phyloP scores from a whole-genome alignment of 2,113 vertebrate species.

The Thermophis baileyi region DNA sequence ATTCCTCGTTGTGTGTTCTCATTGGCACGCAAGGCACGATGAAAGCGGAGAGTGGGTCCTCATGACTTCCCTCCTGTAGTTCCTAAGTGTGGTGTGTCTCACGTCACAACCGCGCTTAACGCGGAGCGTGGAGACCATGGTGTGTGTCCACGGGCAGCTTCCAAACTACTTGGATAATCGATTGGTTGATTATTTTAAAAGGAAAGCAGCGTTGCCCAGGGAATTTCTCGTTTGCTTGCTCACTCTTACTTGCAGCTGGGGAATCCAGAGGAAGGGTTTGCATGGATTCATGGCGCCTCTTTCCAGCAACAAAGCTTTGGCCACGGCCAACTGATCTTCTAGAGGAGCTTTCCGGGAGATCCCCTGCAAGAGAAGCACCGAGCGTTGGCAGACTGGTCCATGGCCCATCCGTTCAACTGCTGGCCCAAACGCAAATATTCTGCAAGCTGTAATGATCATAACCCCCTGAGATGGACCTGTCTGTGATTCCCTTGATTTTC shows the following conservation, averaged over 20 bases:
- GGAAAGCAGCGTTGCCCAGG: neutral
- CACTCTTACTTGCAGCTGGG: neutral
- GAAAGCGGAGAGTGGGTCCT: neutral
- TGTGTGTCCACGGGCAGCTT: neutral
- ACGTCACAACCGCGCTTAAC: neutral
- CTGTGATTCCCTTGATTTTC: neutral
- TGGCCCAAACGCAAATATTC: neutral
- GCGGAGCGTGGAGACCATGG: accelerated
- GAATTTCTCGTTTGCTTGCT: neutral
- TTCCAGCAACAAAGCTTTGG: too few species aligned
- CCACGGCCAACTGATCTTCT: neutral
- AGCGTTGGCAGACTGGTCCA: neutral
- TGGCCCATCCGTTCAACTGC: neutral
- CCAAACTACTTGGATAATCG: neutral
- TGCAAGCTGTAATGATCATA: neutral
- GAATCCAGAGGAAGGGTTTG: neutral
- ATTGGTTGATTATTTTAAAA: neutral
- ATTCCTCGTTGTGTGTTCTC: too few species aligned
- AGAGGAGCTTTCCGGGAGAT: neutral
- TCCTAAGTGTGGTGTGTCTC: neutral
- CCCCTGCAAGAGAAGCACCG: neutral
- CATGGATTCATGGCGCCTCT: too few species aligned
- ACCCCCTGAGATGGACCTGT: neutral
- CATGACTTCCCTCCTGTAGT: neutral
- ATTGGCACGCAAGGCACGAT: neutral